Evolutionary conservation across 1,140 invertebrate species (phyloP).

Genomic region (Phenacoccus solenopsis): DNA sequence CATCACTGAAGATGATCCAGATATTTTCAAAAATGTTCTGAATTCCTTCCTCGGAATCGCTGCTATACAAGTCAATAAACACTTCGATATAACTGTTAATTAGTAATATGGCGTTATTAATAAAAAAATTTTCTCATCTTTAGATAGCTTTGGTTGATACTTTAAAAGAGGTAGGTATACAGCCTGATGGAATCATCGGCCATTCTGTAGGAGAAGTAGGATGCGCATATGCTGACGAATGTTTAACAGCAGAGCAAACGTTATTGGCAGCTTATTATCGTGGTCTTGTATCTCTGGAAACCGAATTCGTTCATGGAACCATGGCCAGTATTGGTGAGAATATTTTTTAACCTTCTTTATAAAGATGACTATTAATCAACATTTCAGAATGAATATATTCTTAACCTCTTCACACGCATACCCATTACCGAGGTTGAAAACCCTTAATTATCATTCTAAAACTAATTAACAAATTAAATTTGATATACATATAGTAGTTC

Average conservation of each 20-base stretch:
- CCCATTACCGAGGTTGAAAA: no score
- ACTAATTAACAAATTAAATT: no score
- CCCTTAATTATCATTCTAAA: no score
- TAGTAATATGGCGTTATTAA: no score
- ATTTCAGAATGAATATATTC: no score
- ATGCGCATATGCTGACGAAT: conserved; percentile 57
- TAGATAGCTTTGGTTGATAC: conserved; percentile 70
- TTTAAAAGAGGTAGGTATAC: conserved; percentile 38
- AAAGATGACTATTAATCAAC: no score
- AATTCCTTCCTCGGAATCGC: conserved; percentile 59
- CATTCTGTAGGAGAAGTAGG: conserved; percentile 54
- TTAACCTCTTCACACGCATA: no score
- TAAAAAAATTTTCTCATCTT: conserved; percentile 23
- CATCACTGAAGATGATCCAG: conserved; percentile 43
- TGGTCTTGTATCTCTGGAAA: conserved; percentile 44
- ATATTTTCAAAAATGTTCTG: conserved; percentile 44
- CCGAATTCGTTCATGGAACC: conserved; percentile 38
- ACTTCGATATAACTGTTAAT: conserved; percentile 37
- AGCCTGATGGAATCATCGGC: conserved; percentile 51
- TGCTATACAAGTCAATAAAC: conserved; percentile 55
- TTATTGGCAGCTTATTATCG: conserved; percentile 47
- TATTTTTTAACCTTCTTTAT: no score
- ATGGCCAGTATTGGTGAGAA: conserved; percentile 42
- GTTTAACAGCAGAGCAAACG: conserved; percentile 48
- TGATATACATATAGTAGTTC: no score